phyloP scores from a whole-genome alignment of 2,888 invertebrate genomes.

The Spisula subtruncata region DNA sequence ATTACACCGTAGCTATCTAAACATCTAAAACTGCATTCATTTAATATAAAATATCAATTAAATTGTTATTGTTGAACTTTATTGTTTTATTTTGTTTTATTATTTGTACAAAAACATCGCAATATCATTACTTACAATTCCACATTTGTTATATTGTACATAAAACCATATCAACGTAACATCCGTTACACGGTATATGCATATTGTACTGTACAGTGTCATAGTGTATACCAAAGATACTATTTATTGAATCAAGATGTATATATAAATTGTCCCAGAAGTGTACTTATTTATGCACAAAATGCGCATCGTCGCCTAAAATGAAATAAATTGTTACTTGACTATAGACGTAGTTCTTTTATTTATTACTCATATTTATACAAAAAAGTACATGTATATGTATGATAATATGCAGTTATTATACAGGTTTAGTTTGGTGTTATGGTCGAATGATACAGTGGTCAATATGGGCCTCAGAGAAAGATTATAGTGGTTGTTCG shows the following conservation, averaged over 20 bases:
- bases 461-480: no score
- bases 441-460: no score
- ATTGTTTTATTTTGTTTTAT: slow-evolving; percentile 48
- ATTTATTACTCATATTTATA: neutral
- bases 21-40: neutral
- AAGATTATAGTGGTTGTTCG: no score
- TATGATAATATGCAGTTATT: no score
- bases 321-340: slow-evolving; percentile 72
- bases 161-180: slow-evolving; percentile 30
- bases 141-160: slow-evolving; percentile 48
- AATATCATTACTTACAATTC: slow-evolving; percentile 50
- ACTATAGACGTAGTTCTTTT: slow-evolving; percentile 47
- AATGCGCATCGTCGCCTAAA: slow-evolving; percentile 57
- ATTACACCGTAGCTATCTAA: neutral
- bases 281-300: slow-evolving; percentile 71
- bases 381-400: neutral
- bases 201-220: slow-evolving; percentile 59
- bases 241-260: slow-evolving; percentile 70
- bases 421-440: no score
- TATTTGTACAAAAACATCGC: slow-evolving; percentile 46
- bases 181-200: slow-evolving; percentile 41
- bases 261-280: slow-evolving; percentile 64
- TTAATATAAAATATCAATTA: neutral
- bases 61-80: slow-evolving; percentile 48
- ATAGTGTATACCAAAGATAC: slow-evolving; percentile 70